Conservation (phyloP, 2,888 invertebrate genomes). For the Cynaeus angustus region DNA sequence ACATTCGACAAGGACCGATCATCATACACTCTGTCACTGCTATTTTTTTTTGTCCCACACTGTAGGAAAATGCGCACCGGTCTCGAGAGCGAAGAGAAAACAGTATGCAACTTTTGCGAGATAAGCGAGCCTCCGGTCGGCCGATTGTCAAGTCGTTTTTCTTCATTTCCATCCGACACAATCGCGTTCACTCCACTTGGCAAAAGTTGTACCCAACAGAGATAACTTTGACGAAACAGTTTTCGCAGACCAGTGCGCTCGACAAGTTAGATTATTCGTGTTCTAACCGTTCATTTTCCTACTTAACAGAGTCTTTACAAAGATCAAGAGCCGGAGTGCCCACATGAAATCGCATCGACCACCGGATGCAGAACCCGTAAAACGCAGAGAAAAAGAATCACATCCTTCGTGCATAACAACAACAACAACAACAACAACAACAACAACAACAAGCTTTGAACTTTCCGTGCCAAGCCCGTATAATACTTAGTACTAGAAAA, state of each 20-base stretch:
- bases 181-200: not conserved
- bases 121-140: not conserved
- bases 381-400: slow-evolving; percentile 59
- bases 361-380: slow-evolving; percentile 83
- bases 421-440: too few relatives aligned
- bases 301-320: slow-evolving; percentile 91
- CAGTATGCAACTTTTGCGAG: not conserved
- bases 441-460: slow-evolving; percentile 63
- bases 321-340: slow-evolving; percentile 98
- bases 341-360: slow-evolving; percentile 99
- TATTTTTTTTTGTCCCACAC: slow-evolving; percentile 6
- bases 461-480: slow-evolving; percentile 70
- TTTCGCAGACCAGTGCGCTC: slow-evolving; percentile 12
- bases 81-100: not conserved
- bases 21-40: slow-evolving; percentile 24
- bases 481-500: slow-evolving; percentile 66
- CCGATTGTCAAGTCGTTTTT: not conserved
- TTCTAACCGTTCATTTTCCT: slow-evolving; percentile 15
- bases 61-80: not conserved
- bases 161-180: not conserved
- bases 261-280: slow-evolving; percentile 4
- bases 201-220: slow-evolving; percentile 4
- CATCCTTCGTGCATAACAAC: slow-evolving; percentile 48
- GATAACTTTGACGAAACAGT: not conserved
- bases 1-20: slow-evolving; percentile 48